Conservation (phyloP, 2,113 vertebrate species). For the Hyla sarda region DNA sequence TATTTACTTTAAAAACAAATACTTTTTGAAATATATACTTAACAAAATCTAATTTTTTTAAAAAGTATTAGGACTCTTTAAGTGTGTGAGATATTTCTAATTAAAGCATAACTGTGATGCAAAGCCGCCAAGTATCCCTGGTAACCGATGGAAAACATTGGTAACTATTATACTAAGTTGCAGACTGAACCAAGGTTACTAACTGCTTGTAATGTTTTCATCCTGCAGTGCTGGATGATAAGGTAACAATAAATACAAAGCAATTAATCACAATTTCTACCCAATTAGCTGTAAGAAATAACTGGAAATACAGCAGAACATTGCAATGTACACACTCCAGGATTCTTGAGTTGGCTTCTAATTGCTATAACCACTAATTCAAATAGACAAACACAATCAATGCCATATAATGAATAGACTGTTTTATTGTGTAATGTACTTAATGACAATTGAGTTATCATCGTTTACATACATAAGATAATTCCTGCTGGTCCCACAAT, state of each 20-base stretch:
- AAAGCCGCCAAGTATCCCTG: not conserved
- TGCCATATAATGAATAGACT: not conserved
- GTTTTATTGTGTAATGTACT: not conserved
- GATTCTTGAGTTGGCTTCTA: not conserved
- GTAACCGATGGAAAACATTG: not conserved
- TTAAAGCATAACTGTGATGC: not conserved
- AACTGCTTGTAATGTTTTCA: no score
- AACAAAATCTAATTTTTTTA: no score
- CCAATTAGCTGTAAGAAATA: not conserved
- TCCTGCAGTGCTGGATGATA: not conserved
- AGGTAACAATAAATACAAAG: not conserved
- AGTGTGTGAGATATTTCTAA: no score
- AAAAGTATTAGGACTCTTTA: no score
- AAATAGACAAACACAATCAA: not conserved
- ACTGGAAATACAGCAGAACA: not conserved
- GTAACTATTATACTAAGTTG: slow-evolving; percentile 5
- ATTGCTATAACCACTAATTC: not conserved
- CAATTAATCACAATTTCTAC: slow-evolving; percentile 14
- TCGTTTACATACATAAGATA: not conserved
- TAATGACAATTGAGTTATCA: not conserved
- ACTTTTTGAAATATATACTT: no score
- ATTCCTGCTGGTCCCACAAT: not conserved
- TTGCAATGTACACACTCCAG: not conserved
- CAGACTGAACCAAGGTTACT: not conserved
- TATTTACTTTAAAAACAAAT: no score